phyloP scores from a whole-genome alignment of 1,140 invertebrate genomes.

The Zaprionus kolodkinae region DNA sequence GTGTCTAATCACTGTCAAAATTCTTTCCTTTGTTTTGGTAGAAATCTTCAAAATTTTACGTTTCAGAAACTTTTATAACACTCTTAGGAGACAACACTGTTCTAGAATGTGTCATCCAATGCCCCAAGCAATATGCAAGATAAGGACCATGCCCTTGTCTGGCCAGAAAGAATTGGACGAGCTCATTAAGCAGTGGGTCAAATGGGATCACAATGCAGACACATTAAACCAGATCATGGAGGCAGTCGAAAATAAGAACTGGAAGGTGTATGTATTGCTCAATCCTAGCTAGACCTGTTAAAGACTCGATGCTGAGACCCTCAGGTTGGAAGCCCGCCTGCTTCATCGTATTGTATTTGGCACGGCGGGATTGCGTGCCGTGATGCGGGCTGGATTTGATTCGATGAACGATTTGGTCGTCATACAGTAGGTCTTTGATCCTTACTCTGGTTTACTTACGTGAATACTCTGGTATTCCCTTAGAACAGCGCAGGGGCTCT shows the following conservation, averaged over 20 bases:
- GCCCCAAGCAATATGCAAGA: constrained; percentile 37
- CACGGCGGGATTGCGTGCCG: constrained; percentile 94
- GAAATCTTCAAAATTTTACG: not conserved
- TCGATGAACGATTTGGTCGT: constrained; percentile 99
- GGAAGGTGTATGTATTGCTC: constrained; percentile 58
- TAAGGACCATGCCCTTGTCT: constrained; percentile 53
- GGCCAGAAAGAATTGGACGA: constrained; percentile 58
- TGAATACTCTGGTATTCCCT: not conserved
- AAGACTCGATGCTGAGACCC: not conserved
- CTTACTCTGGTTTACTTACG: not conserved
- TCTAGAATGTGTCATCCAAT: constrained; percentile 30
- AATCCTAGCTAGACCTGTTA: not conserved
- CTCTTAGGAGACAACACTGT: not conserved
- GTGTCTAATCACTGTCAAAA: constrained; percentile 16
- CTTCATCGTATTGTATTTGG: constrained; percentile 91
- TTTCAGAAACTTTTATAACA: not conserved
- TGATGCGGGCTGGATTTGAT: constrained; percentile 96
- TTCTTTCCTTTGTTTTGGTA: constrained; percentile 3
- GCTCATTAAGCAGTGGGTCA: constrained; percentile 60
- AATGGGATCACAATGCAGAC: constrained; percentile 60
- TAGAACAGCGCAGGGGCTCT: constrained; percentile 94
- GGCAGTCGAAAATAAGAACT: constrained; percentile 56
- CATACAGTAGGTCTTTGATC: constrained; percentile 88
- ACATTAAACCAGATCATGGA: constrained; percentile 65
- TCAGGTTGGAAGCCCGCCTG: constrained; percentile 56